Evolutionary conservation across 2,113 vertebrate species (phyloP).

Genomic region (Dissostichus mawsoni): DNA sequence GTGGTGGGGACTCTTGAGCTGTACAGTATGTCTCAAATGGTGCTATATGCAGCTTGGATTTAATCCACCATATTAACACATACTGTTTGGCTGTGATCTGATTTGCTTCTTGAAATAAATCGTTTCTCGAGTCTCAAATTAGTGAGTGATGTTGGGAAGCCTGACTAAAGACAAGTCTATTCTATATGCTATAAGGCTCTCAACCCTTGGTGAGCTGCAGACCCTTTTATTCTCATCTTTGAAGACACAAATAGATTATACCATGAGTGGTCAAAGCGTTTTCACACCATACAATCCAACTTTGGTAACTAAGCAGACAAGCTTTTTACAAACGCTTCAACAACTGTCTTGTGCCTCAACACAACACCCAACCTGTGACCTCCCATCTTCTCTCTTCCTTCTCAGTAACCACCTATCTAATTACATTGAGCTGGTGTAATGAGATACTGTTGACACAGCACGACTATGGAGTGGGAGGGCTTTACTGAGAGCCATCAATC

Average conservation of each 20-base stretch:
- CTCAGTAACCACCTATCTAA: slow-evolving; percentile 31
- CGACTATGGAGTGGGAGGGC: not conserved
- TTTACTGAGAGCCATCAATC: slow-evolving; percentile 2
- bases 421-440: slow-evolving; percentile 42
- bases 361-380: not conserved
- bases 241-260: slow-evolving; percentile 24
- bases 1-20: not conserved
- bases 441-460: not conserved
- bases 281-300: not conserved
- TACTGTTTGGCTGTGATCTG: not conserved
- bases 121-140: not conserved
- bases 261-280: not conserved
- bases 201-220: not conserved
- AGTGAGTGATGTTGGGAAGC: not conserved
- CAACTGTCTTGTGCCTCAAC: slow-evolving; percentile 11
- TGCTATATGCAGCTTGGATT: not conserved
- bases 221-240: slow-evolving; percentile 2
- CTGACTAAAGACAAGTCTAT: not conserved
- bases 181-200: not conserved
- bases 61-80: not conserved
- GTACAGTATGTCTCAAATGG: too few relatives aligned
- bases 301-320: not conserved
- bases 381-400: not conserved
- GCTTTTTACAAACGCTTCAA: slow-evolving; percentile 27
- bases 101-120: not conserved